Base-by-base conservation (phyloP, 1,140 invertebrate genomes). In the Lordiphosa collinella region DNA sequence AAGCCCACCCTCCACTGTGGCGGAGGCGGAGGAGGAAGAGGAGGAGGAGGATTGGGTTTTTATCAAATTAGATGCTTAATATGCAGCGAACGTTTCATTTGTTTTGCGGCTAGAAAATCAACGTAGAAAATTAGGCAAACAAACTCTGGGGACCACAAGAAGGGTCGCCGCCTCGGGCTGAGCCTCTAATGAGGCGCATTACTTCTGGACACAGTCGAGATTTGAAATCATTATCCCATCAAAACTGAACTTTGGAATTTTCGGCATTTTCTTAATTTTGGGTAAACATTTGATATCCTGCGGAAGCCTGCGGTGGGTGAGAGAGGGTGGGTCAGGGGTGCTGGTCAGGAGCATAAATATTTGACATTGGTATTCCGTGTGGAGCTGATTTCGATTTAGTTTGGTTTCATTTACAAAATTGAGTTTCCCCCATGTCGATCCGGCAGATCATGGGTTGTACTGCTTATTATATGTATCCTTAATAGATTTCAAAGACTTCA, bases 31-130 rank as follows among this genome's bases (percentile, higher is more conserved):
- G 58, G 58, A 41, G 60, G 18, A 22, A n/a, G 25, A 2, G 40
- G 52, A 50, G 56, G 47, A 66, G 58, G 58, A 41, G 60, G 18
- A 22, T 62, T 56, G 34, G 22, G 47, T 58, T 44, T 50, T 35
- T 55, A 84, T 84, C 79, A 84, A 85, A 85, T 84, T 85, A 84
- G 79, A 78, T 66, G 79, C 79, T 84, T 84, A 84, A 85, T 84
- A 84, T 84, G 78, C 78, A 74, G 68, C 74, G 52, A 79, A 52
- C 79, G 78, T 84, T 86, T 79, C 78, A 84, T 84, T 84, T 84
- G 78, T 74, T 84, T 84, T 85, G 78, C 78, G 78, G 79, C 79
- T 84, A 84, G 79, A 84, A 84, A 84, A 84, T 84, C 78, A 84
- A 85, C 79, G 78, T 84, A 72, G 76, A 84, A 84, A 84, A 84